Evolutionary conservation across 2,888 invertebrate species (phyloP).

Genomic region (Dynastes tityus): DNA sequence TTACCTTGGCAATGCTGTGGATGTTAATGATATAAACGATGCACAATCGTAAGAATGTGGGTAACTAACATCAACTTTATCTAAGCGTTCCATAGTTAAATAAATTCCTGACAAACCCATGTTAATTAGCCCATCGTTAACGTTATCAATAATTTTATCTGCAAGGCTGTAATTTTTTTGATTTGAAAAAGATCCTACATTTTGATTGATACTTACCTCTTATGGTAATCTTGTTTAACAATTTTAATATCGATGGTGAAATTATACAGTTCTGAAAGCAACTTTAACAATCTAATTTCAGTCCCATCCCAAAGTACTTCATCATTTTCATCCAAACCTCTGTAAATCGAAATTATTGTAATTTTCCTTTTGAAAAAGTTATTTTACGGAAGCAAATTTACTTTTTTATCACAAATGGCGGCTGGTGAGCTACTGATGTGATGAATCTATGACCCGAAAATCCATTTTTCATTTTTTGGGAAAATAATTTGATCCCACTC

Average conservation of each 20-base stretch:
- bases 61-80: slow-evolving; percentile 76
- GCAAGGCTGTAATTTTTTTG: slow-evolving; percentile 71
- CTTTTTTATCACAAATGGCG: slow-evolving; percentile 82
- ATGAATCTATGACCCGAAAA: slow-evolving; percentile 84
- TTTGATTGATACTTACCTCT: slow-evolving; percentile 3
- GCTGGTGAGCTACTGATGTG: slow-evolving; percentile 80
- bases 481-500: slow-evolving; percentile 78
- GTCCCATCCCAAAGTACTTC: slow-evolving; percentile 81
- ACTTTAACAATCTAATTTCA: slow-evolving; percentile 79
- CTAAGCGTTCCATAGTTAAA: slow-evolving; percentile 73
- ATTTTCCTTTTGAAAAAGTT: too few species aligned
- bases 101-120: slow-evolving; percentile 84
- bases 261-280: slow-evolving; percentile 78
- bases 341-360: slow-evolving; percentile 56
- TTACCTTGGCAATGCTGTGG: slow-evolving; percentile 84
- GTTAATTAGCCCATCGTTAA: slow-evolving; percentile 74
- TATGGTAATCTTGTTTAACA: slow-evolving; percentile 66
- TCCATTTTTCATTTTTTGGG: slow-evolving; percentile 78
- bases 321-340: slow-evolving; percentile 68
- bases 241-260: slow-evolving; percentile 82
- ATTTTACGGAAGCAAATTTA: slow-evolving; percentile 59
- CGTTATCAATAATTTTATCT: slow-evolving; percentile 75
- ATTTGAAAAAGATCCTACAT: background rate
- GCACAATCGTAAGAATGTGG: slow-evolving; percentile 85
- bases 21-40: slow-evolving; percentile 82